phyloP scores from a whole-genome alignment of 2,797 vertebrate genomes.

The Moxostoma hubbsi region DNA sequence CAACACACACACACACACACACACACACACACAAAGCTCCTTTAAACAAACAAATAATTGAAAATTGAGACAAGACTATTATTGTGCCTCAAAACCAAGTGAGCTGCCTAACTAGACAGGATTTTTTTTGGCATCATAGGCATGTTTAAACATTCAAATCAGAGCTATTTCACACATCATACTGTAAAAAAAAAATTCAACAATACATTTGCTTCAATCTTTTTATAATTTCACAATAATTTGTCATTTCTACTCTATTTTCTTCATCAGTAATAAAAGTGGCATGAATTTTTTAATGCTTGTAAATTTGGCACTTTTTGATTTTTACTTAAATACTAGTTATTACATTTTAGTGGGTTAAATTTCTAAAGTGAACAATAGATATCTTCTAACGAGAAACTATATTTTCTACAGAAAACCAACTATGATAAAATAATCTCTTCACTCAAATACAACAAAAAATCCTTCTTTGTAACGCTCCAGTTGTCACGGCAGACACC shows the following conservation, averaged over 20 bases:
- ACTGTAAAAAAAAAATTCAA: too few relatives aligned
- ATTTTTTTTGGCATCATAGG: neutral
- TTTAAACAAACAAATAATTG: constrained; percentile 47
- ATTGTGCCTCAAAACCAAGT: constrained; percentile 45
- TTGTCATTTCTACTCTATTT: too few relatives aligned
- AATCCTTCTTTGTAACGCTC: constrained; percentile 30
- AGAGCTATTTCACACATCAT: neutral
- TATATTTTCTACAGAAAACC: constrained; percentile 29
- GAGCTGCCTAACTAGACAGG: neutral
- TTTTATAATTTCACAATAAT: too few relatives aligned
- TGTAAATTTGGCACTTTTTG: too few relatives aligned
- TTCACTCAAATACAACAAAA: constrained; percentile 30
- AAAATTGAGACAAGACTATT: constrained; percentile 63
- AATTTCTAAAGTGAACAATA: neutral
- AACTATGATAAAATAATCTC: constrained; percentile 31
- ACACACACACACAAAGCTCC: constrained; percentile 59
- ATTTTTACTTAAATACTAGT: too few relatives aligned
- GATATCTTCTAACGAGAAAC: constrained; percentile 15
- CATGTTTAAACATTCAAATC: neutral
- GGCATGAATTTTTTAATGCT: too few relatives aligned
- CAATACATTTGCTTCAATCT: too few relatives aligned
- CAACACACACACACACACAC: constrained; percentile 58
- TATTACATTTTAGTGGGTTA: too few relatives aligned
- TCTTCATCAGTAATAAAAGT: too few relatives aligned
- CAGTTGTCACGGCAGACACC: constrained; percentile 22